Percentiles rank a stretch among this genome's conserved stretches.
phyloP scores from a whole-genome alignment of 2,113 vertebrate genomes.

The Alexandromys fortis region DNA sequence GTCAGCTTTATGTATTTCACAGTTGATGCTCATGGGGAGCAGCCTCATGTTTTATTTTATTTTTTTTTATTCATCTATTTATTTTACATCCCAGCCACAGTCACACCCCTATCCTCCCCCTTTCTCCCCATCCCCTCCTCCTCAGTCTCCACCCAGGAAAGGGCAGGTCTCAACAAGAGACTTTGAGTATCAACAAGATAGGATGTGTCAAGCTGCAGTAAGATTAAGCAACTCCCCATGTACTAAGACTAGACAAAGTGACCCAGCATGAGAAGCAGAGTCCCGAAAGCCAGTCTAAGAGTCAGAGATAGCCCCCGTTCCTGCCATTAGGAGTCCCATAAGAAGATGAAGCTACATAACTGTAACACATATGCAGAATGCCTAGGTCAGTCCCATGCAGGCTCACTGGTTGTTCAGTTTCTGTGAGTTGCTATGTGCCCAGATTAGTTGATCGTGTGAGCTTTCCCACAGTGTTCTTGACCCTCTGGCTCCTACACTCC shows the following conservation, averaged over 20 bases:
- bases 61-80: background rate
- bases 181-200: background rate
- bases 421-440: background rate
- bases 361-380: background rate
- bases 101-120: background rate
- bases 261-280: background rate
- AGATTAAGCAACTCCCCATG: background rate
- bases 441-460: background rate
- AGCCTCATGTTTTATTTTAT: background rate
- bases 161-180: no score
- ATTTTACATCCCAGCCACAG: background rate
- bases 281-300: background rate
- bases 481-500: background rate
- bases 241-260: background rate
- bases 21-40: no score
- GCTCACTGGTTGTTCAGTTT: background rate
- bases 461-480: background rate
- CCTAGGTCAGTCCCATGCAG: background rate
- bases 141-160: background rate
- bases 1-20: background rate
- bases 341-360: background rate
- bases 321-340: background rate
- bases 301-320: background rate
- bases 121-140: background rate
- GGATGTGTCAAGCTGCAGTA: background rate